These are phyloP conservation scores for Polymixis flavicincta DNA, from an alignment of 2,888 invertebrate species.

Conservation along the genomic window DNA sequence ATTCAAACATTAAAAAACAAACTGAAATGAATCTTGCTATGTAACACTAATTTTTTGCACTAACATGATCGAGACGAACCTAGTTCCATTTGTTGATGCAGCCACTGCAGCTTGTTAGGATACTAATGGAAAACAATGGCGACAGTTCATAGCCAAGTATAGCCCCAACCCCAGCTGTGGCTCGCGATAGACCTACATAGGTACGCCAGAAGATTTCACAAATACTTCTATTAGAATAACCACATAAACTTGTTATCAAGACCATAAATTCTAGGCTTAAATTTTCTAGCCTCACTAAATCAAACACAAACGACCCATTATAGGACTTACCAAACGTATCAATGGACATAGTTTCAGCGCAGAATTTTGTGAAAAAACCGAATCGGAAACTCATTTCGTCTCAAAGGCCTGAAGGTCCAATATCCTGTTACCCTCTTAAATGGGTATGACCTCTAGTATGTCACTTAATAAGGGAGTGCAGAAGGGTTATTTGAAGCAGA, in stretches of 20 bases:
- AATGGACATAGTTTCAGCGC: slow-evolving; percentile 13
- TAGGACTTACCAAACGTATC: slow-evolving; percentile 13
- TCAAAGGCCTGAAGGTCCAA: slow-evolving; percentile 59
- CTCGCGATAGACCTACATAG: neutral
- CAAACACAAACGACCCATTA: slow-evolving; percentile 32
- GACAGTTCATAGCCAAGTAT: neutral
- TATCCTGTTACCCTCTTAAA: slow-evolving; percentile 67
- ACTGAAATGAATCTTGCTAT: neutral
- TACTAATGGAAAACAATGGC: neutral
- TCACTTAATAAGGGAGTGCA: neutral
- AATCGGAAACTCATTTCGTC: slow-evolving; percentile 64
- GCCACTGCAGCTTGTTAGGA: neutral
- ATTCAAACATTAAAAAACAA: neutral
- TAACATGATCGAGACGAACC: neutral
- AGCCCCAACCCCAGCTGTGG: neutral
- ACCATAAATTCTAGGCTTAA: slow-evolving; percentile 1
- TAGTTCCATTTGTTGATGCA: neutral
- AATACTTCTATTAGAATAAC: neutral
- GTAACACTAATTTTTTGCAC: neutral
- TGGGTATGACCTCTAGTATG: slow-evolving; percentile 41
- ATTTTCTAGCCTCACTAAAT: slow-evolving; percentile 18
- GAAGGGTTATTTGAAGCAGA: slow-evolving; percentile 1
- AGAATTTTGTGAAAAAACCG: slow-evolving; percentile 35
- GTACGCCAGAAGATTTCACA: neutral
- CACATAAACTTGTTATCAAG: slow-evolving; percentile 13